Evolutionary conservation across 2,797 vertebrate species (phyloP).

Genomic region (Artibeus lituratus): DNA sequence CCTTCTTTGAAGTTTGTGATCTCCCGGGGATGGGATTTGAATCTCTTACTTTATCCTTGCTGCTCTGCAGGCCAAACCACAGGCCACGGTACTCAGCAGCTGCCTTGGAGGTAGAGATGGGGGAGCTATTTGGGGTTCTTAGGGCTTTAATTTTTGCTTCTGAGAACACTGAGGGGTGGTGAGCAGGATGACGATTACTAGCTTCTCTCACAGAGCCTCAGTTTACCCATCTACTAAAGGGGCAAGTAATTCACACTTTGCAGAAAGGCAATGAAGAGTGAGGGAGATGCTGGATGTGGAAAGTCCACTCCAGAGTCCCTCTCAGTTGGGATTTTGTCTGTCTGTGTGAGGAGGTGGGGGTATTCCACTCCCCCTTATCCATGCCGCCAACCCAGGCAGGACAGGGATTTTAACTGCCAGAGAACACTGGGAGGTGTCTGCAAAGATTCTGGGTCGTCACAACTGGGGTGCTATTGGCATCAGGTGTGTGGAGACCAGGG

Average conservation of each 20-base stretch:
- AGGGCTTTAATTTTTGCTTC: slow-evolving; percentile 75
- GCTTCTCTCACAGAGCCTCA: neutral
- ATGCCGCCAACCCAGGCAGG: neutral
- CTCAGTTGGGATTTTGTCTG: neutral
- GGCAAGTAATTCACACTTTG: neutral
- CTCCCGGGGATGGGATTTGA: slow-evolving; percentile 67
- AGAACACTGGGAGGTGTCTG: neutral
- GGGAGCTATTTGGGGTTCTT: slow-evolving; percentile 75
- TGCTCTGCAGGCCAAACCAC: slow-evolving; percentile 77
- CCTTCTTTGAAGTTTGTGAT: slow-evolving; percentile 78
- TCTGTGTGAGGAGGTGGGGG: neutral
- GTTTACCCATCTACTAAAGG: neutral
- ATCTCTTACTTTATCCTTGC: slow-evolving; percentile 77
- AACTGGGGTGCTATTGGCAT: neutral
- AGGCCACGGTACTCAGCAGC: slow-evolving; percentile 68
- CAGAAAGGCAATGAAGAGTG: neutral
- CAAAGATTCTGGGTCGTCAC: neutral
- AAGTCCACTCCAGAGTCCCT: neutral
- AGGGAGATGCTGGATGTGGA: neutral
- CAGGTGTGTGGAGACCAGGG: neutral
- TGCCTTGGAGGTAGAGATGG: slow-evolving; percentile 70
- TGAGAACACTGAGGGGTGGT: neutral
- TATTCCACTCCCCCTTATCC: neutral
- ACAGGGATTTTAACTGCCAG: neutral
- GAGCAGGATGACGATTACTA: neutral